Conservation (phyloP, 2,888 invertebrate genomes). For the Syritta pipiens region DNA sequence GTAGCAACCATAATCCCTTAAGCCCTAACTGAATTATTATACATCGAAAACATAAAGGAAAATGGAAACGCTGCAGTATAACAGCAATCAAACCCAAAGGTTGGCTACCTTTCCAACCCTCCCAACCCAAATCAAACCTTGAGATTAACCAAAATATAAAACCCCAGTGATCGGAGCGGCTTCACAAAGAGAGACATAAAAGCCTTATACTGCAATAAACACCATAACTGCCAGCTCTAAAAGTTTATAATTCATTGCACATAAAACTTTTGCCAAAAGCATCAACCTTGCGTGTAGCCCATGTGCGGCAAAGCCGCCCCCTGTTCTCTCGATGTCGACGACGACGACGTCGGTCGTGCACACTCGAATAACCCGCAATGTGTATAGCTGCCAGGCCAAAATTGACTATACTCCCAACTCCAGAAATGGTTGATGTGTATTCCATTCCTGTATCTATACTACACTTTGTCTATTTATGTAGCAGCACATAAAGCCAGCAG, state of each 20-base stretch:
- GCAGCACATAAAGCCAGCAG: slow-evolving; percentile 17
- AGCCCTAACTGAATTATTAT: slow-evolving; percentile 31
- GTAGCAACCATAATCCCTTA: slow-evolving; percentile 46
- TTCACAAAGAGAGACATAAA: neutral
- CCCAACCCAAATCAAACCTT: neutral
- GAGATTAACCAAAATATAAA: too few species aligned
- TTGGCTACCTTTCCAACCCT: neutral
- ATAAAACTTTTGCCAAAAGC: slow-evolving; percentile 59
- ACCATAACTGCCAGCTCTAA: neutral
- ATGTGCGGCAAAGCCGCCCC: slow-evolving; percentile 8
- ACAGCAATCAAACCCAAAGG: neutral
- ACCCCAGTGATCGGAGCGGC: too few species aligned
- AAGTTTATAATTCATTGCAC: slow-evolving; percentile 46
- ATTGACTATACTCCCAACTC: slow-evolving; percentile 56
- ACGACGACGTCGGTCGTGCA: slow-evolving; percentile 9
- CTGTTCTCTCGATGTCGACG: too few species aligned
- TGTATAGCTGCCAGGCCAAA: slow-evolving; percentile 55
- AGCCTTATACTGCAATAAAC: too few species aligned
- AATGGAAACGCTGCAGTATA: neutral
- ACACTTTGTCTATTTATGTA: slow-evolving; percentile 32
- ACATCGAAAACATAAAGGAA: slow-evolving; percentile 10
- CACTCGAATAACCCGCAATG: slow-evolving; percentile 46
- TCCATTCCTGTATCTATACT: slow-evolving; percentile 44
- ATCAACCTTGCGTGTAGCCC: slow-evolving; percentile 59
- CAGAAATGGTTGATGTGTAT: slow-evolving; percentile 48